Conservation (phyloP, 2,113 vertebrate genomes). For the Caranx melampygus region DNA sequence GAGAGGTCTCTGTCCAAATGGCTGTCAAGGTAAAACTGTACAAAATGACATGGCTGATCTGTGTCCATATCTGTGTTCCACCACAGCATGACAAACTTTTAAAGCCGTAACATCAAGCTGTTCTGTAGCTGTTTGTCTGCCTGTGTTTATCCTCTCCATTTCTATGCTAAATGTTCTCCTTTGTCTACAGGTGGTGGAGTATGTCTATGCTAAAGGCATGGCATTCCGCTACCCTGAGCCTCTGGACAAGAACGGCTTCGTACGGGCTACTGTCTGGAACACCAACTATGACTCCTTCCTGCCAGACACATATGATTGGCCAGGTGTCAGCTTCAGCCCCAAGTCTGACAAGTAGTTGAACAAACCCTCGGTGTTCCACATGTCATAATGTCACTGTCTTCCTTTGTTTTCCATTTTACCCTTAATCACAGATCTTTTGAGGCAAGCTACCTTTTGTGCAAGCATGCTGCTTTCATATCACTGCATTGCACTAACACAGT, state of each 20-base stretch:
- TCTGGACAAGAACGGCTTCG: conserved; percentile 86
- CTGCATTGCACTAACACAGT: conserved; percentile 20
- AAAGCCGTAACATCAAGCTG: neutral
- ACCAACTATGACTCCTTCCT: conserved; percentile 93
- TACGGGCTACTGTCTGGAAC: conserved; percentile 90
- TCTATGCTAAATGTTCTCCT: conserved; percentile 4
- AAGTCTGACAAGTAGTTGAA: conserved; percentile 65
- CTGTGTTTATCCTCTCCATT: neutral
- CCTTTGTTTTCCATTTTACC: conserved; percentile 12
- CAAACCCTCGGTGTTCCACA: conserved; percentile 6
- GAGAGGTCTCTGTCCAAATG: conserved; percentile 95
- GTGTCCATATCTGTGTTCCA: neutral
- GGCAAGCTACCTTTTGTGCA: conserved; percentile 21
- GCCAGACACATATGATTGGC: conserved; percentile 95
- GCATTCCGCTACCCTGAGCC: conserved; percentile 97
- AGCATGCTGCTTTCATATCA: neutral
- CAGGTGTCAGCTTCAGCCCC: conserved; percentile 82
- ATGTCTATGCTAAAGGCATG: conserved; percentile 93
- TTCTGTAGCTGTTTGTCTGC: neutral
- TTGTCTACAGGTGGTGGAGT: conserved; percentile 89
- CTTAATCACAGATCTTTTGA: conserved; percentile 21
- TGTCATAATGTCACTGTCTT: conserved; percentile 13
- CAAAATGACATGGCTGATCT: neutral
- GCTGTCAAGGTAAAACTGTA: conserved; percentile 89
- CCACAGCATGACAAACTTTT: neutral